Base-by-base conservation (phyloP, 2,113 vertebrate species). In the Brevimyrus niger region DNA sequence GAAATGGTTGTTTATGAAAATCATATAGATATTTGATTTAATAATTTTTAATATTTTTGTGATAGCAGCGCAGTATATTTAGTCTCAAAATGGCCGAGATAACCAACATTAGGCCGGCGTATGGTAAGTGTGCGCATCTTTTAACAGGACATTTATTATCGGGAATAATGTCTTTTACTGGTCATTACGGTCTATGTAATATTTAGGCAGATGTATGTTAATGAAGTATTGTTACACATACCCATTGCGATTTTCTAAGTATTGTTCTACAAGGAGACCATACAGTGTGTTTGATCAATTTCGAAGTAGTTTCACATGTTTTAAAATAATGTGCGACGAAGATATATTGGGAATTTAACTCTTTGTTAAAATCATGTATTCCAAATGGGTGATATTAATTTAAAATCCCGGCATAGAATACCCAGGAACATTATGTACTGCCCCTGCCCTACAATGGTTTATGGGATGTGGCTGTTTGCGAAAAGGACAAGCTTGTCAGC, bases 51-150 rank as follows among this genome's bases (percentile, higher is more conserved):
- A 82, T 89, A 88, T 76, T 91, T 89, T 89, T 86, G 38, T 91
- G 87, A 90, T 50, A 51, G n/a, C 76, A 51, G 35, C 35, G 35
- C 50, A 89, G 38, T 17, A 51, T n/a, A 23, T 44, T 89, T 88
- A 89, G n/a, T 17, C 76, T n/a, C 86, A 93, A 91, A 89, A 94
- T 94, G 93, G 91, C 92, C 90, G 93, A 94, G 87, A 90, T 92
- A 1, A 92, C 89, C 80, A 90, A 91, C 89, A 90, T 94, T 69
- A 93, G 53, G 87, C 90, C 91, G 44, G 76, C 90, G 55, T 94
- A 93, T n/a, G 92, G 92, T 94, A 61, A 94, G 92, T 90, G 10
- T 82, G 69, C 73, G 50, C 35, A 46, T 85, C 35, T 58, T 84
- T 58, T 82, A 82, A 38, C 6, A 73, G 31, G 7, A 84, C 46